phyloP scores from a whole-genome alignment of 2,113 vertebrate species.

The Casuarius casuarius region DNA sequence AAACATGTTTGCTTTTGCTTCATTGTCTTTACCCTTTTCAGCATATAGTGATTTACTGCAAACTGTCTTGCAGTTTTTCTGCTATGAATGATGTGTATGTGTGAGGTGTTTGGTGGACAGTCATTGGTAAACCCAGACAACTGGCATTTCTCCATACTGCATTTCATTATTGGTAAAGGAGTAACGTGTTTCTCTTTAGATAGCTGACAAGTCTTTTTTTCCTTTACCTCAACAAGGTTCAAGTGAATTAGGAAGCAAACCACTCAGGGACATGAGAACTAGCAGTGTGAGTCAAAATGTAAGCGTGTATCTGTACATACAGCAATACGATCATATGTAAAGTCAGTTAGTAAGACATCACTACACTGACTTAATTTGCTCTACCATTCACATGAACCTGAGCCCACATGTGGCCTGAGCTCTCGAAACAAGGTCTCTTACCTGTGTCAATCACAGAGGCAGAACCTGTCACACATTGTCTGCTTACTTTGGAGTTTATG shows the following conservation, averaged over 20 bases:
- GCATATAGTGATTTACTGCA: not conserved
- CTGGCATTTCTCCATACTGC: not conserved
- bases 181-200: not conserved
- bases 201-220: not conserved
- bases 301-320: not conserved
- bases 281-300: not conserved
- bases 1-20: not conserved
- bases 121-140: not conserved
- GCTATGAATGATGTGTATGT: not conserved
- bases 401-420: not conserved
- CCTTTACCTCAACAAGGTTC: not conserved
- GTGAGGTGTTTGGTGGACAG: not conserved
- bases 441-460: not conserved
- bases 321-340: rapidly evolving
- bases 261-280: not conserved
- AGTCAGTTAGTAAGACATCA: too few species aligned
- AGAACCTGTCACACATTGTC: not conserved
- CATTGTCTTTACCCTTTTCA: not conserved
- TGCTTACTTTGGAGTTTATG: rapidly evolving
- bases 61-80: not conserved
- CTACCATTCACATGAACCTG: not conserved
- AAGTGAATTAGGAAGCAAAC: not conserved
- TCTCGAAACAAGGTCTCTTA: not conserved
- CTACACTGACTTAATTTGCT: rapidly evolving
- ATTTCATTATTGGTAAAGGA: not conserved